Evolutionary conservation across 2,797 vertebrate species (phyloP).

Genomic region (Pagetopsis macropterus): DNA sequence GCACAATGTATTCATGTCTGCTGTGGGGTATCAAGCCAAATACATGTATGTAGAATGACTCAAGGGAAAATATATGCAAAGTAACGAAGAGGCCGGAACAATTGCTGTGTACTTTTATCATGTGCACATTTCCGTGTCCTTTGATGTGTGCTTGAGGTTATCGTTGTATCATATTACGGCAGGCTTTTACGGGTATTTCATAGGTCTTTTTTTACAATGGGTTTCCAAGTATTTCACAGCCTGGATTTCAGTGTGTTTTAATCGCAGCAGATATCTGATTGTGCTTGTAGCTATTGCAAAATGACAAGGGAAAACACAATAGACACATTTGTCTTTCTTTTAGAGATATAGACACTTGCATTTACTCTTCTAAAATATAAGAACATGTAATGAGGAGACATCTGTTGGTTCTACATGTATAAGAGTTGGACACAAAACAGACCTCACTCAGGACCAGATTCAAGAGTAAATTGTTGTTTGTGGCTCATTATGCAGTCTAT

Average conservation of each 20-base stretch:
- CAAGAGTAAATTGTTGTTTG: too few relatives aligned
- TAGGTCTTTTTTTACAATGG: background rate
- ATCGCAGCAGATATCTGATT: conserved; percentile 29
- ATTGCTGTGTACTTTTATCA: conserved; percentile 18
- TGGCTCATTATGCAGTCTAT: too few relatives aligned
- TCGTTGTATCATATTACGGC: background rate
- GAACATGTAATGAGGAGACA: too few relatives aligned
- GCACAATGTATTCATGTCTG: conserved; percentile 40
- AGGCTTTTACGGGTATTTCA: background rate
- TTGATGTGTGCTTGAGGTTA: conserved; percentile 10
- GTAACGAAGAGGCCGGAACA: conserved; percentile 51
- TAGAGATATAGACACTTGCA: background rate
- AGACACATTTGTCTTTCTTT: background rate
- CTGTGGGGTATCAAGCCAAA: conserved; percentile 27
- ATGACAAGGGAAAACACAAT: background rate
- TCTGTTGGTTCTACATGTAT: too few relatives aligned
- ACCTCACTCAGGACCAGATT: too few relatives aligned
- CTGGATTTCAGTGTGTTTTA: conserved; percentile 36
- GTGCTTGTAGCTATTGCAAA: background rate
- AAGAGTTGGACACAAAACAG: too few relatives aligned
- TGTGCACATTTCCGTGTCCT: background rate
- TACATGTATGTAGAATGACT: conserved; percentile 52
- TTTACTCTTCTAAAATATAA: background rate
- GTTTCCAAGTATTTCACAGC: conserved; percentile 9
- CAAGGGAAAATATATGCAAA: conserved; percentile 63